phyloP scores from a whole-genome alignment of 2,797 vertebrate species.

The Zenarchopterus dispar region DNA sequence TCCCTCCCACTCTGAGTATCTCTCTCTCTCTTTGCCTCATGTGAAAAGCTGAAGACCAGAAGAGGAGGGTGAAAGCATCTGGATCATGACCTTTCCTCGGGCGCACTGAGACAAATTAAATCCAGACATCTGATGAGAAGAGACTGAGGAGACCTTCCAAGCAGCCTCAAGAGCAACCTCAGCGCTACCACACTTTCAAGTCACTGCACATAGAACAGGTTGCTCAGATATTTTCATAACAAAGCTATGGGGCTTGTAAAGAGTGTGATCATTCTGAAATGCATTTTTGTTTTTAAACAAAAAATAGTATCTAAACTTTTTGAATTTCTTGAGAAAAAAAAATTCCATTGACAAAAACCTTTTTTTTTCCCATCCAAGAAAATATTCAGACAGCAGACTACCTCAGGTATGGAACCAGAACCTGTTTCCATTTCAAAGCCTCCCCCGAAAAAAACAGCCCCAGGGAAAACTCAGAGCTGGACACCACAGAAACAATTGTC shows the following conservation, averaged over 20 bases:
- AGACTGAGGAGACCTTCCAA: slow-evolving; percentile 73
- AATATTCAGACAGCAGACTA: slow-evolving; percentile 52
- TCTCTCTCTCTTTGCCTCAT: slow-evolving; percentile 30
- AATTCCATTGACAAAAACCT: slow-evolving; percentile 27
- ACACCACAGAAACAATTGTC: slow-evolving; percentile 59
- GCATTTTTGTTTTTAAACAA: slow-evolving; percentile 1
- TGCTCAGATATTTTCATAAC: slow-evolving; percentile 58
- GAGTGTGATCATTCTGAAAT: slow-evolving; percentile 9
- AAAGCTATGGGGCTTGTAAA: slow-evolving; percentile 27
- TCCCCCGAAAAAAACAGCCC: slow-evolving; percentile 70
- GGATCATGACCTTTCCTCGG: slow-evolving; percentile 82
- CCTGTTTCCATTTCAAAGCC: slow-evolving; percentile 78
- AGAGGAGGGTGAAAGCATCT: slow-evolving; percentile 72
- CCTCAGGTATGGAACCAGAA: slow-evolving; percentile 66
- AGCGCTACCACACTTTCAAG: slow-evolving; percentile 59
- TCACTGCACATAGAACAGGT: slow-evolving; percentile 66
- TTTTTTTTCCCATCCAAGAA: slow-evolving; percentile 30
- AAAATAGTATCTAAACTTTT: slow-evolving; percentile 2
- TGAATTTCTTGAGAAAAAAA: slow-evolving; percentile 46
- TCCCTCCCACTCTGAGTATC: slow-evolving; percentile 47
- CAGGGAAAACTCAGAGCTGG: slow-evolving; percentile 66
- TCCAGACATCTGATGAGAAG: slow-evolving; percentile 76
- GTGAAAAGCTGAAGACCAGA: slow-evolving; percentile 67
- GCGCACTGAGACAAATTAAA: slow-evolving; percentile 80
- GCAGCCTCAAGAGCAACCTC: slow-evolving; percentile 61